phyloP scores from a whole-genome alignment of 1,140 invertebrate genomes.

The Cataglyphis hispanica region DNA sequence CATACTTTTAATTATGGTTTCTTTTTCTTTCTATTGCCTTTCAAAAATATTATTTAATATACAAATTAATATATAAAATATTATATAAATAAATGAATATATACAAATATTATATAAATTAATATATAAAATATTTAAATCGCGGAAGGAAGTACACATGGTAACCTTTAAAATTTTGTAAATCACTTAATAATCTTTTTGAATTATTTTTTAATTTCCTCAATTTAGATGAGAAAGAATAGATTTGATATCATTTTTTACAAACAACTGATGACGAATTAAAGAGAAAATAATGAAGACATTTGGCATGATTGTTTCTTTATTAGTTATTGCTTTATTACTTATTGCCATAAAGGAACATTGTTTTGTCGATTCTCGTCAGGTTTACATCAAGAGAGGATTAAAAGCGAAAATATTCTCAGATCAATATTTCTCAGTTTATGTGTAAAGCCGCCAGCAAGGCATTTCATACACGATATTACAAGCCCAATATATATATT shows the following conservation, averaged over 20 bases:
- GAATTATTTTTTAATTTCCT: not conserved
- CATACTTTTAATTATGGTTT: not conserved
- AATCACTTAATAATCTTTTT: not conserved
- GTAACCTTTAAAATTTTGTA: not conserved
- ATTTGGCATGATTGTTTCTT: too few species aligned
- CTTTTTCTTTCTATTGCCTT: not conserved
- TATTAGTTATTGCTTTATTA: too few species aligned
- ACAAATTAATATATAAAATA: not conserved
- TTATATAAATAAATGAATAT: too few species aligned
- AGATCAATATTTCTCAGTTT: conserved; percentile 2
- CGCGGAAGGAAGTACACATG: not conserved
- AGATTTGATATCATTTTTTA: not conserved
- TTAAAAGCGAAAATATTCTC: not conserved
- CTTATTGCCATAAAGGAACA: too few species aligned
- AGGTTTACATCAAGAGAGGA: not conserved
- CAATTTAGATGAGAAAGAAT: not conserved
- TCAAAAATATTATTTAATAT: not conserved
- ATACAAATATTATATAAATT: not conserved
- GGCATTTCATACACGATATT: not conserved
- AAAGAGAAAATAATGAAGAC: not conserved
- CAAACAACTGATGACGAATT: not conserved
- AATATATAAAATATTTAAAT: not conserved
- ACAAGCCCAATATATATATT: conserved; percentile 37
- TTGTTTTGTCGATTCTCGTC: not conserved
- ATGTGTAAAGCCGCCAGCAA: not conserved